Conservation (phyloP, 2,797 vertebrate genomes). For the Trematomus bernacchii region DNA sequence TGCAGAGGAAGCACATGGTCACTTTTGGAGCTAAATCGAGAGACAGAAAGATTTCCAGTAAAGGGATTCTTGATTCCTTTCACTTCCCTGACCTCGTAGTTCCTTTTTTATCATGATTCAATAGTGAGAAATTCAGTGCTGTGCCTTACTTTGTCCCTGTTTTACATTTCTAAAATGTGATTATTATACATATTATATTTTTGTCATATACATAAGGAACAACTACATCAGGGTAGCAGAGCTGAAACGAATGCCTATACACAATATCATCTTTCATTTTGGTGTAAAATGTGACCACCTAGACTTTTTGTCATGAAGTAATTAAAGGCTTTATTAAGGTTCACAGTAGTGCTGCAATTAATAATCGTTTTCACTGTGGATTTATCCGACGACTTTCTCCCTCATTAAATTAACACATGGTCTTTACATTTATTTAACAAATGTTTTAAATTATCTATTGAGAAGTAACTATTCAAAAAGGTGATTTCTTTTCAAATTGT, state of each 20-base stretch:
- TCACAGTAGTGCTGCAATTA: no score
- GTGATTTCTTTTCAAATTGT: no score
- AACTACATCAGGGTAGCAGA: no score
- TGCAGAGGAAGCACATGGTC: constrained; percentile 28
- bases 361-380: no score
- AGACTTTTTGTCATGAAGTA: no score
- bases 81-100: constrained; percentile 2
- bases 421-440: not conserved
- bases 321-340: no score
- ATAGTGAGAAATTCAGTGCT: not conserved
- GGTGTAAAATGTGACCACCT: no score
- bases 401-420: not conserved
- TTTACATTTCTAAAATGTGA: not conserved
- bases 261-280: no score
- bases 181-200: not conserved
- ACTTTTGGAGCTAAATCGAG: not conserved
- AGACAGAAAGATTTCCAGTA: constrained; percentile 5
- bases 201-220: no score
- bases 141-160: not conserved
- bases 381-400: not conserved
- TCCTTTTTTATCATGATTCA: not conserved
- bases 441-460: no score
- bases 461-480: not conserved
- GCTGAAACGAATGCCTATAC: no score
- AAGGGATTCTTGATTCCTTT: constrained; percentile 20